Conservation (phyloP, 53 echinoderm and acorn worm species). For the Hippasteria phrygiana region DNA sequence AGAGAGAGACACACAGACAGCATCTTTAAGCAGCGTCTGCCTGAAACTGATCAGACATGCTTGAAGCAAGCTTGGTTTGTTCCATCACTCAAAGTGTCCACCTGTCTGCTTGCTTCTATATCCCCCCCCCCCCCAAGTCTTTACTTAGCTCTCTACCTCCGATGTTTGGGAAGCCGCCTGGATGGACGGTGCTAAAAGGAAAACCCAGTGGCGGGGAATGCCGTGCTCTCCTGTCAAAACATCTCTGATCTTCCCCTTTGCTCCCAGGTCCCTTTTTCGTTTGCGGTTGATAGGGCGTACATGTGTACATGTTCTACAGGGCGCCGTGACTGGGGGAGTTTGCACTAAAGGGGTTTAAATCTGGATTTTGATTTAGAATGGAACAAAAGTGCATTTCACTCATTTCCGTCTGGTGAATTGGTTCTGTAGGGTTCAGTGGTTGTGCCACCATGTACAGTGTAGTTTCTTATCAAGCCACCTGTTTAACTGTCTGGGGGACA, state of each 20-base stretch:
- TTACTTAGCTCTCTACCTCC: neutral
- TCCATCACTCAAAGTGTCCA: slow-evolving; percentile 31
- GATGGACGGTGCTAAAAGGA: slow-evolving; percentile 41
- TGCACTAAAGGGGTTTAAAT: slow-evolving; percentile 18
- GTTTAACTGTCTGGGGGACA: too few species aligned
- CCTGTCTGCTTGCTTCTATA: slow-evolving; percentile 22
- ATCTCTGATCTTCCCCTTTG: slow-evolving; percentile 27
- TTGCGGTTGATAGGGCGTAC: neutral
- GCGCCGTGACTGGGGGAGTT: neutral
- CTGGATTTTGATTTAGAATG: neutral
- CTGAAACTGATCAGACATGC: neutral
- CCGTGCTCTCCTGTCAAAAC: slow-evolving; percentile 52
- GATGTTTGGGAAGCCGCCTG: slow-evolving; percentile 34
- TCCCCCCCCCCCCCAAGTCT: too few species aligned
- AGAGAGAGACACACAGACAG: too few species aligned
- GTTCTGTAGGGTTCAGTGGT: neutral
- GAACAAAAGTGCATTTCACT: slow-evolving; percentile 1
- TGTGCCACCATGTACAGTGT: too few species aligned
- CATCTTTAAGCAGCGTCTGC: neutral
- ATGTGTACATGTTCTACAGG: slow-evolving; percentile 3
- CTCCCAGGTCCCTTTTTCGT: neutral
- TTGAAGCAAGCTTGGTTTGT: slow-evolving; percentile 10
- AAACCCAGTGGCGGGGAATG: slow-evolving; percentile 47
- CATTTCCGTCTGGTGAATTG: neutral
- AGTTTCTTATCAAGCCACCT: too few species aligned